Evolutionary conservation across 1,140 invertebrate species (phyloP), one percentile per base, ranked within the genome.

Genomic region (Diorhabda carinulata): DNA sequence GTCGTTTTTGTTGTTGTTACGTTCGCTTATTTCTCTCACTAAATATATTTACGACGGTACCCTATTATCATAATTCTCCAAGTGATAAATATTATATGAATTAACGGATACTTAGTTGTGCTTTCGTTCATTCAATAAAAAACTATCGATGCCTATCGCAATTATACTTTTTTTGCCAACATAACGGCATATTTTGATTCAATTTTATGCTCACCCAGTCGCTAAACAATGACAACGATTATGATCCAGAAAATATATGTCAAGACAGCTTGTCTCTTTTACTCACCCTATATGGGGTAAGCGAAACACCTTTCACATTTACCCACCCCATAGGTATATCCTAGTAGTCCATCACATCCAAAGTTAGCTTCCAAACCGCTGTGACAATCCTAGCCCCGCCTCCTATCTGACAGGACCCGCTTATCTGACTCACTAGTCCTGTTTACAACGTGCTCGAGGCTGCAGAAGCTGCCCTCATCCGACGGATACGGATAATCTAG

Each of bases 331-430:
- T 73, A 74, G 70, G 69, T 73, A 71, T 68, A 73, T 73, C 70
- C 60, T 69, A 63, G 63, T 70, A 66, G 67, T 71, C 70, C 66
- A 69, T 74, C 72, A 67, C 65, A 67, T 67, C 65, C 67, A 71
- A 75, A 73, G 72, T 79, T 78, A 76, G 73, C 71, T 76, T 78
- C 71, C 71, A 76, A 78, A 78, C 77, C 76, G 74, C 77, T 78
- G 77, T 78, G 77, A 78, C 78, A 78, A 78, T 77, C 76, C 76
- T 76, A 74, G 61, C 78, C 75, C 78, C 78, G 74, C 78, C 78
- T 70, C 61, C 71, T 67, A 57, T 65, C 70, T 70, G 74, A 71
- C 75, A 78, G 75, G 75, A 78, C 71, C 67, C 75, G 73, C 73
- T 74, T 72, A 72, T 75, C 68, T 71, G 72, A 71, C 73, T 73